Evolutionary conservation across 1,140 invertebrate species (phyloP).

Genomic region (Drosophila tsacasi): DNA sequence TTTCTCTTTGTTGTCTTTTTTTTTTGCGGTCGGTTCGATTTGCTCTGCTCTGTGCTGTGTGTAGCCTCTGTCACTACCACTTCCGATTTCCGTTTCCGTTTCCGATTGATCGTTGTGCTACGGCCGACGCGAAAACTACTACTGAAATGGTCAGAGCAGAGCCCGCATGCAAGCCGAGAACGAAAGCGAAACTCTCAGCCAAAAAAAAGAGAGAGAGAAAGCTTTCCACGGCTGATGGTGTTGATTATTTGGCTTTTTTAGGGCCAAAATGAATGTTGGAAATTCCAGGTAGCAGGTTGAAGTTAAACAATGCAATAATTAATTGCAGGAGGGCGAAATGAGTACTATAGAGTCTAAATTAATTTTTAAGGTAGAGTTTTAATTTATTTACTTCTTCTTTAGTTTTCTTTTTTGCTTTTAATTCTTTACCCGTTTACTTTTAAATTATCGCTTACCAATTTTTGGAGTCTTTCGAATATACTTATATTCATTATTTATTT

Average conservation of each 20-base stretch:
- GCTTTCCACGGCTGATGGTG: constrained; percentile 16
- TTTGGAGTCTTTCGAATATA: no score
- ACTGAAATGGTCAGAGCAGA: constrained; percentile 54
- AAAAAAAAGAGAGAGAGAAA: constrained; percentile 35
- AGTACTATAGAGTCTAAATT: background rate
- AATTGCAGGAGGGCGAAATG: no score
- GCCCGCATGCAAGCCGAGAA: constrained; percentile 13
- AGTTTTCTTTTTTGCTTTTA: no score
- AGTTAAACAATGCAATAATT: background rate
- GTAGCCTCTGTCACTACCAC: constrained; percentile 22
- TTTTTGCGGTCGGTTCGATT: constrained; percentile 3
- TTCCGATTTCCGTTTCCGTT: constrained; percentile 25
- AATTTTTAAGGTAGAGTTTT: no score
- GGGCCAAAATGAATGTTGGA: background rate
- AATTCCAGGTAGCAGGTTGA: background rate
- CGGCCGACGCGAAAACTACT: constrained; percentile 81
- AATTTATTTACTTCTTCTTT: no score
- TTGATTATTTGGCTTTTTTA: constrained; percentile 11
- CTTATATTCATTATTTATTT: no score
- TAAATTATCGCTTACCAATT: no score
- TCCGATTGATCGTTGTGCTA: constrained; percentile 68
- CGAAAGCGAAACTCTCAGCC: constrained; percentile 24
- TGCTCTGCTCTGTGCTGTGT: constrained; percentile 11
- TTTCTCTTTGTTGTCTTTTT: constrained; percentile 12
- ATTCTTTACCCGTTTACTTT: no score